Percentiles rank a stretch among this genome's conserved stretches.
phyloP scores from a whole-genome alignment of 2,797 vertebrate genomes.

The Myiotriccus ornatus region DNA sequence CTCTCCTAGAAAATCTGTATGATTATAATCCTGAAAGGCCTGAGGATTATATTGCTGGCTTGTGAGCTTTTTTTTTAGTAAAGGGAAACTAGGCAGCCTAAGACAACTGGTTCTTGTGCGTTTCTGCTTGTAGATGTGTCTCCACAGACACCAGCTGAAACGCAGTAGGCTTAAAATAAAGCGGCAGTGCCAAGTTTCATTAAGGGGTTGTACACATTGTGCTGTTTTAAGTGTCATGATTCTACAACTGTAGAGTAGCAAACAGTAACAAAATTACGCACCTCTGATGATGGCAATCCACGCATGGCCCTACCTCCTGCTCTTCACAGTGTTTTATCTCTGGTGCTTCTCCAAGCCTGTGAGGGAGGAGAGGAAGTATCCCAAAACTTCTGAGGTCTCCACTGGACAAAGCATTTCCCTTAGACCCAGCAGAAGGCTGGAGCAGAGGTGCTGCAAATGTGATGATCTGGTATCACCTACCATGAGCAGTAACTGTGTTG shows the following conservation, averaged over 20 bases:
- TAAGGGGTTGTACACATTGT: not conserved
- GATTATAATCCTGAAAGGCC: not conserved
- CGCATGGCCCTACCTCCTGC: not conserved
- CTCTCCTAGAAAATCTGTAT: not conserved
- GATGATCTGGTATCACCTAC: not conserved
- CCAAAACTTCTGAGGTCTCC: not conserved
- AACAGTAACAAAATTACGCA: not conserved
- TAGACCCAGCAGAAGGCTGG: not conserved
- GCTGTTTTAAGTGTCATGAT: not conserved
- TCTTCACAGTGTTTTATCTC: not conserved
- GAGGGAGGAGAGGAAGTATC: not conserved
- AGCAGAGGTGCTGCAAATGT: not conserved
- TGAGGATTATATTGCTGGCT: not conserved
- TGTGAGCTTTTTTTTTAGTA: not conserved
- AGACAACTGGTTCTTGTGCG: not conserved
- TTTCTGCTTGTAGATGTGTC: not conserved
- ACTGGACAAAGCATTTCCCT: not conserved
- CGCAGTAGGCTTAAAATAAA: not conserved
- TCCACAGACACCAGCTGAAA: not conserved
- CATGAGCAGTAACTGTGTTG: not conserved
- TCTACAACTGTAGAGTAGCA: not conserved
- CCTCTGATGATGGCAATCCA: not conserved
- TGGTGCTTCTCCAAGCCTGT: not conserved
- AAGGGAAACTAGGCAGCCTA: not conserved
- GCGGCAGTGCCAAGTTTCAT: not conserved